Evolutionary conservation across 37 sponge, comb jelly and placozoan species (phyloP), one percentile per base, ranked within the genome.

Genomic region (Theonella swinhoei): DNA sequence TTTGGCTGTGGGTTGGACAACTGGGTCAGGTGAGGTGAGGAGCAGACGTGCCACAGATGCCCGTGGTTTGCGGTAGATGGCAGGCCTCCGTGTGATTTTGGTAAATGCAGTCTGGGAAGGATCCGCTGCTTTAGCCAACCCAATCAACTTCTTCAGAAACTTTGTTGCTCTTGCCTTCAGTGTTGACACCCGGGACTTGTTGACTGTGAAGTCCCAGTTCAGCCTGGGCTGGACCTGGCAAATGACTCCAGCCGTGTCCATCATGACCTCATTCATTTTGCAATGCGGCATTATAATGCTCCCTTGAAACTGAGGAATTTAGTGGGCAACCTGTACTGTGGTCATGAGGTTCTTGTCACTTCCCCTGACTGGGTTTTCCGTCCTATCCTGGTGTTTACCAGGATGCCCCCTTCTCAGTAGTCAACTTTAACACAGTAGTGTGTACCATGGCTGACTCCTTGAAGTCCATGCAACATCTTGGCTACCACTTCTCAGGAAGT

Each of bases 381-480:
- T 38, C 64, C 1, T 65, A 34, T 22, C 31, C 8, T 0, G 78
- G 78, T 17, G 78, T 78, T 1, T 78, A 36, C 65, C 78, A 62
- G 40, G 78, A 65, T 33, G 78, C 62, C 65, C 78, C 78, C 0
- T 65, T 63, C 40, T 78, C 78, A 64, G 65, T 62, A 5, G 39
- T 34, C 78, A 63, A 64, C 3, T 78, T 75, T 39, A 78, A 78
- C 65, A 78, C 78, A 4, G 78, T 78, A 9, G 64, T 78, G 78
- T 47, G 47, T 39, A 78, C 78, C 39, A 64, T 78, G 40, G 64
- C 33, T 1, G 78, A 78, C 8, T 36, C 78, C 65, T 34, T 62
- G 65, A 54, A 75, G 11, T 2, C 3, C 36, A 24, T 32, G 3
- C 33, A 20, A 61, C 42, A 77, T 28, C 66, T 64, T 26, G 78